Conservation (phyloP, 2,797 vertebrate species). For the Typhlichthys eigenmanni region DNA sequence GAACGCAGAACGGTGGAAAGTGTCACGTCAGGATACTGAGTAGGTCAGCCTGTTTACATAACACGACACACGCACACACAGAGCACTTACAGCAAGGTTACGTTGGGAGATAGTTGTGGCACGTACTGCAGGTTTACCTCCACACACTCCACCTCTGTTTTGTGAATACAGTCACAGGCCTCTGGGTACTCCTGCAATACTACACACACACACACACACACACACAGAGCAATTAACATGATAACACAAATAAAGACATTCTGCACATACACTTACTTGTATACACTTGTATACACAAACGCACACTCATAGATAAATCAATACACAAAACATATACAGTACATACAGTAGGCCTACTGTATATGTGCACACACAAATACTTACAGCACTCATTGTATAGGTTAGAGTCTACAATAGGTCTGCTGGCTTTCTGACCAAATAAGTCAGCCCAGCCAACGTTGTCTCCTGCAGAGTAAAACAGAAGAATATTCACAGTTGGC, state of each 20-base stretch:
- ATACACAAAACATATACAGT: neutral
- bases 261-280: constrained; percentile 5
- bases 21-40: too few relatives aligned
- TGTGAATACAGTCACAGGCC: constrained; percentile 69
- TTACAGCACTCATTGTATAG: constrained; percentile 74
- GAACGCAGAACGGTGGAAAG: too few relatives aligned
- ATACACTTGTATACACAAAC: neutral
- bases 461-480: constrained; percentile 66
- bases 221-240: neutral
- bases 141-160: constrained; percentile 76
- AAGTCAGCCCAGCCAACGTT: constrained; percentile 73
- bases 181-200: constrained; percentile 74
- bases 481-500: neutral
- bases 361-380: constrained; percentile 37
- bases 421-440: constrained; percentile 66
- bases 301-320: neutral
- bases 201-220: constrained; percentile 43
- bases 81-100: constrained; percentile 76
- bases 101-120: constrained; percentile 70
- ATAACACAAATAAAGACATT: constrained; percentile 2
- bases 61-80: neutral
- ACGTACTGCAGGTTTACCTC: constrained; percentile 68
- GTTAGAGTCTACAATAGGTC: constrained; percentile 43
- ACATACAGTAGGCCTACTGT: neutral
- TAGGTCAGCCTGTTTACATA: too few relatives aligned